Base-by-base conservation (phyloP, 2,113 vertebrate species). In the Tympanuchus pallidicinctus region DNA sequence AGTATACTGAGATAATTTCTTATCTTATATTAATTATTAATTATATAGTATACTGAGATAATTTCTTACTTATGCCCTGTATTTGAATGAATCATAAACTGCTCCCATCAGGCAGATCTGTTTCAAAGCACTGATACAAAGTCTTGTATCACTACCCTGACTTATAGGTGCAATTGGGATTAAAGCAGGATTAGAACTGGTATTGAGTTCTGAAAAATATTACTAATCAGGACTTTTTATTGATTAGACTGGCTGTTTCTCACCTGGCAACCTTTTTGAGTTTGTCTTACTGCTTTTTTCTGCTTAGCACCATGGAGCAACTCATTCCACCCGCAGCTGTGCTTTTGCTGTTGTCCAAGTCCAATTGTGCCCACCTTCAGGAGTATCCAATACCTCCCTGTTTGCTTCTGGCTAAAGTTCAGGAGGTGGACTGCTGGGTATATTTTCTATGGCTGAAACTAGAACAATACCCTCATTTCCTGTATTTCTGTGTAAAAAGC, bases 211-310 rank as follows among this genome's bases (percentile, higher is more conserved):
- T 65, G 38, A 74, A 64, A 54, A 25, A n/a, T 60, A 47, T 36
- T 2, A 11, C 11, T 32, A 54, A 83, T 43, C 34, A 22, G 32
- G 0, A 2, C 32, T 91, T 84, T 81, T 74, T 71, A 24, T 32
- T 81, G 9, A 4, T 81, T 59, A 77, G 30, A 22, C 34, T 88
- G 70, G 6, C 34, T 84, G 22, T 47, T 78, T 7, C 15, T 75
- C 0, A 0, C 34, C 38, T 47, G 28, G 17, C 19, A 69, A 1
- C n/a, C 38, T 72, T 70, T 63, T 65, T 42, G 38, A 60, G 25
- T 64, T 88, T 69, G 47, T 82, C 22, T 50, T 88, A 52, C 1
- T 6, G 5, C 64, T 88, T 47, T 81, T 81, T 94, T 89, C 65
- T 92, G 16, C 65, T 27, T 75, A 63, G 56, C 34, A 47, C 24